A percentile compares a stretch with the other conserved stretches of the same genome.
phyloP scores from a whole-genome alignment of 2,888 invertebrate species.

The Lasius platythorax region DNA sequence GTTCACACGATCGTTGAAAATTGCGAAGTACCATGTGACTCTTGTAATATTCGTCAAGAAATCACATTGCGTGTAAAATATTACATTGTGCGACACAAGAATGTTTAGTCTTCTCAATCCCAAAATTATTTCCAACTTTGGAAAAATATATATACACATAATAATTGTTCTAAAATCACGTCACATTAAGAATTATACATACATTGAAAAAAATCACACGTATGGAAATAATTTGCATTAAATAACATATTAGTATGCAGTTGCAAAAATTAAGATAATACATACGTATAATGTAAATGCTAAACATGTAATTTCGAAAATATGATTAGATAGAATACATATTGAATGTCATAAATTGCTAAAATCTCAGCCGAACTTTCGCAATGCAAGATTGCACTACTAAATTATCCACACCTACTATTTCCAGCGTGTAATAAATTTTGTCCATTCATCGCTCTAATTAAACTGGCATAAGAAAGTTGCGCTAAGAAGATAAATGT shows the following conservation, averaged over 20 bases:
- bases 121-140: neutral
- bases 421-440: conserved; percentile 43
- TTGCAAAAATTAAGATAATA: neutral
- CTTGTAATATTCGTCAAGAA: neutral
- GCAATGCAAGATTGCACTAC: conserved; percentile 27
- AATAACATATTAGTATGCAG: neutral
- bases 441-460: conserved; percentile 41
- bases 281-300: neutral
- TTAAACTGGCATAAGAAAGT: conserved; percentile 51
- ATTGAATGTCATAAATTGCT: conserved; percentile 37
- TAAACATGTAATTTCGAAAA: neutral
- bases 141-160: neutral
- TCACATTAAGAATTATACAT: neutral
- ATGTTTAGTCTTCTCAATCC: neutral
- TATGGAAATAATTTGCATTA: neutral
- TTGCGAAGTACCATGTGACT: neutral
- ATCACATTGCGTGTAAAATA: neutral
- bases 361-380: conserved; percentile 44
- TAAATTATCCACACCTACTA: conserved; percentile 39
- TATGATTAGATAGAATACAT: conserved; percentile 1
- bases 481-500: conserved; percentile 47
- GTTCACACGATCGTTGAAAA: conserved; percentile 13
- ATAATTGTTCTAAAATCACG: neutral
- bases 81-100: neutral
- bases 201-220: neutral